These are phyloP conservation scores for Troglohyphantes excavatus DNA, from an alignment of 2,888 invertebrate species.

Conservation along the genomic window DNA sequence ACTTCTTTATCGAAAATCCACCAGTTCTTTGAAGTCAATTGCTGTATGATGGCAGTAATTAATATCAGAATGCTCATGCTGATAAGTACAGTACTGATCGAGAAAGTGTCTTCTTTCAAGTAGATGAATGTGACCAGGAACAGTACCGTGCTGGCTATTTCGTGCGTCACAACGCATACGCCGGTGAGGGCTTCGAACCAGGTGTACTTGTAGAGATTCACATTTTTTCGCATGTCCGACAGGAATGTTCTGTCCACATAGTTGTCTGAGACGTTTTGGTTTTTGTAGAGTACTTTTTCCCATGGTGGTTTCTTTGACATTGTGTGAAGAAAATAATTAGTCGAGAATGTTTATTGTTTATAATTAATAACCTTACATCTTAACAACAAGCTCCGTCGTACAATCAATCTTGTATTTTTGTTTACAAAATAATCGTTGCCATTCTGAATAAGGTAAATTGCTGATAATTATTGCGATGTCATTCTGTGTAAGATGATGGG, in stretches of 20 bases:
- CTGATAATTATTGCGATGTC: no score
- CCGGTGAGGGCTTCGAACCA: conserved; percentile 88
- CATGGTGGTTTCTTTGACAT: conserved; percentile 84
- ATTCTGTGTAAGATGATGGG: no score
- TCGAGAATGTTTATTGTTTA: not conserved
- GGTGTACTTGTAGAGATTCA: conserved; percentile 89
- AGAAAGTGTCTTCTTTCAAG: conserved; percentile 87
- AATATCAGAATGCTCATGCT: conserved; percentile 11
- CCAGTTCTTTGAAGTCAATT: not conserved
- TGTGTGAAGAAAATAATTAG: not conserved
- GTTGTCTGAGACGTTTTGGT: conserved; percentile 93
- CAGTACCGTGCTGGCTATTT: conserved; percentile 86
- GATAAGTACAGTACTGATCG: conserved; percentile 85
- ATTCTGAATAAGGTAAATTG: not conserved
- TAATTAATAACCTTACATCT: no score
- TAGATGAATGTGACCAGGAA: conserved; percentile 76
- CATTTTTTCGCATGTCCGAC: conserved; percentile 91
- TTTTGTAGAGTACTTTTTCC: conserved; percentile 95
- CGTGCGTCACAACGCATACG: conserved; percentile 90
- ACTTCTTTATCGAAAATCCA: conserved; percentile 38
- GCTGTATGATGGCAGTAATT: conserved; percentile 82
- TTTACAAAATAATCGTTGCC: not conserved
- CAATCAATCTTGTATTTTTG: no score
- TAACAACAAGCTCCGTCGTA: no score
- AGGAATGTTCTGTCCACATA: conserved; percentile 94